A percentile compares a stretch with the other conserved stretches of the same genome.
These are phyloP conservation scores for Phania funesta DNA, from an alignment of 2,888 invertebrate species.

Conservation along the genomic window DNA sequence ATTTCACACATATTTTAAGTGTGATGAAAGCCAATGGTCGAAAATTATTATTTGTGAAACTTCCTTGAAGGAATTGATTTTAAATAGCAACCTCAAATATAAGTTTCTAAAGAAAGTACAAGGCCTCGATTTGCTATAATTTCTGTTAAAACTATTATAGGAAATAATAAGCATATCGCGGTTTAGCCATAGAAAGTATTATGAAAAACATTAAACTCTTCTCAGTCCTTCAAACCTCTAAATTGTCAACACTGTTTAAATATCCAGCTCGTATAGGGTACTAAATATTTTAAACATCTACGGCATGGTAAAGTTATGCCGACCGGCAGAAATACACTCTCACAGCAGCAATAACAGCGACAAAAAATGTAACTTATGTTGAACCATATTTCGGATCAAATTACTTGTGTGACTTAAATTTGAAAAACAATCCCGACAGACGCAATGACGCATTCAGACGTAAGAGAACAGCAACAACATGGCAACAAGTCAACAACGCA, in stretches of 20 bases:
- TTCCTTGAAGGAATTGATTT: no score
- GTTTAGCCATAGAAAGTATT: no score
- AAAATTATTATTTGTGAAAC: no score
- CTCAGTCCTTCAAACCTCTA: not conserved
- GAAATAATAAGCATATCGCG: no score
- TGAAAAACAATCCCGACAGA: constrained; percentile 66
- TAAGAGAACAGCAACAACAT: not conserved
- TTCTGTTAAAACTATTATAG: no score
- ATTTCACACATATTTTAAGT: no score
- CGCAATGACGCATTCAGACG: constrained; percentile 62
- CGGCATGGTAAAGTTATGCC: constrained; percentile 37
- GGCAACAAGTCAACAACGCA: constrained; percentile 20
- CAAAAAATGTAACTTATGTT: constrained; percentile 52
- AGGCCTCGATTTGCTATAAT: no score
- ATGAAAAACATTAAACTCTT: no score
- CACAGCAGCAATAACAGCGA: not conserved
- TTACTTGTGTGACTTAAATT: constrained; percentile 68
- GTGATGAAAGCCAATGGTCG: no score
- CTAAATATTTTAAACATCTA: constrained; percentile 35
- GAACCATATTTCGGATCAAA: constrained; percentile 68
- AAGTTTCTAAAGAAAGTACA: no score
- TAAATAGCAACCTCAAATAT: no score
- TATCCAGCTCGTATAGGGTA: not conserved
- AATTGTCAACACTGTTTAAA: constrained; percentile 19
- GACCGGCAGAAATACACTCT: not conserved